These are phyloP conservation scores for Nymphalis polychloros DNA, from an alignment of 2,888 invertebrate species.

Conservation along the genomic window DNA sequence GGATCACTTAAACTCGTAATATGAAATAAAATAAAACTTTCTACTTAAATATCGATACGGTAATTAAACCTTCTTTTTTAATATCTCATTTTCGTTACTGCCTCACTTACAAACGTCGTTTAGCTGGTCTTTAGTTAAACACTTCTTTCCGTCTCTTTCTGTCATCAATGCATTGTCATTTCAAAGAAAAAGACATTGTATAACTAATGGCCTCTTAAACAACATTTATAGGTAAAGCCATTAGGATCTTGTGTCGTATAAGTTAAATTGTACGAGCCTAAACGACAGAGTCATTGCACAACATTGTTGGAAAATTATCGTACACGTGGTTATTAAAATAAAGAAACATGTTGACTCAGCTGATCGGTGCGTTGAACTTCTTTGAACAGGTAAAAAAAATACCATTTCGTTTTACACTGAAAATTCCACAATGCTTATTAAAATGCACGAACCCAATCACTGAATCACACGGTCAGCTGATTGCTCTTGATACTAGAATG, in stretches of 20 bases:
- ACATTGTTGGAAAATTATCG: conserved; percentile 60
- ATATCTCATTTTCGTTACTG: too few relatives aligned
- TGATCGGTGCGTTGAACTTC: conserved; percentile 74
- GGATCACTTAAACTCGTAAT: conserved; percentile 16
- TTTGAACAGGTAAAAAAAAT: conserved; percentile 53
- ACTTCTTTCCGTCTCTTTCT: neutral
- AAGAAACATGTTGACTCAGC: conserved; percentile 67
- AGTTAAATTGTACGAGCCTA: conserved; percentile 39
- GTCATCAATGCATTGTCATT: neutral
- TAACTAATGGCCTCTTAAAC: too few relatives aligned
- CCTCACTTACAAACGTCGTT: too few relatives aligned
- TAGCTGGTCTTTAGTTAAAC: neutral
- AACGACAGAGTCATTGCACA: conserved; percentile 57
- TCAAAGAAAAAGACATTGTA: neutral
- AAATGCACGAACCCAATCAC: conserved; percentile 43
- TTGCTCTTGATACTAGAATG: conserved; percentile 40
- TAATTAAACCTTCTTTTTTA: too few relatives aligned
- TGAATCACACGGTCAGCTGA: conserved; percentile 49
- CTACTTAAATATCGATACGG: neutral
- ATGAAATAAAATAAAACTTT: neutral
- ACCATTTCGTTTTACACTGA: conserved; percentile 45
- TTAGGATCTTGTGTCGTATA: neutral
- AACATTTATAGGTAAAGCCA: too few relatives aligned
- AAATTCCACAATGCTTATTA: conserved; percentile 45
- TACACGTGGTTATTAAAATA: conserved; percentile 52